Evolutionary conservation across 2,888 invertebrate species (phyloP).

Genomic region (Halictus ligatus): DNA sequence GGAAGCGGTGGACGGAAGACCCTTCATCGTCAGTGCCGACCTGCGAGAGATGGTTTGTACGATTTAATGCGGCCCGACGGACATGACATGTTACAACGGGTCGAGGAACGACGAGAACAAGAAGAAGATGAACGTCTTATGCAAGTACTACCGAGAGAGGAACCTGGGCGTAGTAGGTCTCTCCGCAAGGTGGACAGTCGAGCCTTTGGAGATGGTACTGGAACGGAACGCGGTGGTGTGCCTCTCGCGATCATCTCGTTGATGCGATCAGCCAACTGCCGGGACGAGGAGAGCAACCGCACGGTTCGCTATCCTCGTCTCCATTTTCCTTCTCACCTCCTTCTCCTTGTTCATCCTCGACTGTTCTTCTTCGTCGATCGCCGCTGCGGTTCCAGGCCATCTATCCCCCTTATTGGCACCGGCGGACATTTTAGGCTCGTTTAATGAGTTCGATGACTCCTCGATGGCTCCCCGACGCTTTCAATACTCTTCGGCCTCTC

Average conservation of each 20-base stretch:
- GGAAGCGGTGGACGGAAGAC: conserved; percentile 29
- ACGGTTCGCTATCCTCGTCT: conserved; percentile 49
- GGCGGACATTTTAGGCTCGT: conserved; percentile 19
- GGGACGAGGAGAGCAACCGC: conserved; percentile 59
- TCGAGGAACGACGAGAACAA: conserved; percentile 43
- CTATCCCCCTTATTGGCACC: not conserved
- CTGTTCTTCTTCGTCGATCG: not conserved
- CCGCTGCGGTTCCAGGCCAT: conserved; percentile 8
- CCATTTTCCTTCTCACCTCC: conserved; percentile 41
- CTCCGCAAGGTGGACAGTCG: conserved; percentile 59
- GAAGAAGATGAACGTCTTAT: conserved; percentile 56
- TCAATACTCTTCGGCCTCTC: not conserved
- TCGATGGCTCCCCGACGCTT: not conserved
- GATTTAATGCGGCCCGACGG: conserved; percentile 56
- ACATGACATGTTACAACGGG: conserved; percentile 60
- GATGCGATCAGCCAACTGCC: conserved; percentile 75
- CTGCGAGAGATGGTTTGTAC: conserved; percentile 58
- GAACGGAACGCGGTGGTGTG: conserved; percentile 66
- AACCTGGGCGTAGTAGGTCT: conserved; percentile 44
- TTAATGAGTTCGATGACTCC: conserved; percentile 38
- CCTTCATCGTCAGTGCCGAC: conserved; percentile 43
- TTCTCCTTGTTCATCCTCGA: conserved; percentile 20
- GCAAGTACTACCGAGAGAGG: conserved; percentile 49
- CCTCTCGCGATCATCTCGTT: conserved; percentile 74
- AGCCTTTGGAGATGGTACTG: conserved; percentile 46